Evolutionary conservation across 2,113 vertebrate species (phyloP).

Genomic region (Petrocephalus microphthalmus): DNA sequence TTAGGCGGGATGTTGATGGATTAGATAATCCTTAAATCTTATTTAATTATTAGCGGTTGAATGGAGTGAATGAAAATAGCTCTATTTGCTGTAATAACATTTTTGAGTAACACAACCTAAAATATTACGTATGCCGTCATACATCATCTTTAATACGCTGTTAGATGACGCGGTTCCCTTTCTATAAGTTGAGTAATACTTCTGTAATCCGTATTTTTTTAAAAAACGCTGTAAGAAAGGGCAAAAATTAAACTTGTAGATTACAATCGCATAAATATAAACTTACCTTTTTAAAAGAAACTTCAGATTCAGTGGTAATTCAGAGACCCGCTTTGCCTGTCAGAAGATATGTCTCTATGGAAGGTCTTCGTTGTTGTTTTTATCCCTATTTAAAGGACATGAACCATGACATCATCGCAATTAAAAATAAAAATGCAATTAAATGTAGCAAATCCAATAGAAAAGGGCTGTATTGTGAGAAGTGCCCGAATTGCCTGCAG

Average conservation of each 20-base stretch:
- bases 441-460: conserved; percentile 54
- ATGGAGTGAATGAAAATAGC: neutral
- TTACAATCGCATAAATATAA: neutral
- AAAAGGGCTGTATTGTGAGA: conserved; percentile 47
- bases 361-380: conserved; percentile 38
- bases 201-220: neutral
- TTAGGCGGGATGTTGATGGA: neutral
- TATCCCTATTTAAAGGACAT: conserved; percentile 44
- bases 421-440: conserved; percentile 55
- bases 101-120: neutral
- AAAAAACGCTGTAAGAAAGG: neutral
- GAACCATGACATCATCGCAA: conserved; percentile 62
- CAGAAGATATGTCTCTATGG: neutral
- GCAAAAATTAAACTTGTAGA: neutral
- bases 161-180: neutral
- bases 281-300: conserved; percentile 10
- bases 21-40: neutral
- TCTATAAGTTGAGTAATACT: neutral
- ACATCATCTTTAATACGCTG: neutral
- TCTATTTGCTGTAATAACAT: neutral
- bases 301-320: neutral
- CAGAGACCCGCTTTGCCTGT: neutral
- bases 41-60: neutral
- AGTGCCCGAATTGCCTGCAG: conserved; percentile 41
- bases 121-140: neutral